Evolutionary conservation across 2,797 vertebrate species (phyloP), one percentile per base, ranked within the genome.

Genomic region (Lithobates sylvaticus): DNA sequence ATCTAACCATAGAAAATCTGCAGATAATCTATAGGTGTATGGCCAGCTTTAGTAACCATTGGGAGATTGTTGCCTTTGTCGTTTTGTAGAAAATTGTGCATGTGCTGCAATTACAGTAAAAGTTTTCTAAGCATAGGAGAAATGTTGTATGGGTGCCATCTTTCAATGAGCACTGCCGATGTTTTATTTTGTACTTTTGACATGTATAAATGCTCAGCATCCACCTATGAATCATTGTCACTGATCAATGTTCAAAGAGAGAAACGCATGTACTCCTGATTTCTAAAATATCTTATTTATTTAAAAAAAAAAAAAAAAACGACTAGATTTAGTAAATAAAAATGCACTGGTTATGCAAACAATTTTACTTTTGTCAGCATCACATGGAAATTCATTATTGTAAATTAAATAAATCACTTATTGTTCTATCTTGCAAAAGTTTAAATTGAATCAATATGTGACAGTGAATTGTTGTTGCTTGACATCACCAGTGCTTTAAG

Each of bases 381-480:
- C 67, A 65, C 27, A 79, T n/a, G 64, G 18, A 79, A 86, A 88
- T 61, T 86, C 71, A 65, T 87, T 68, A 58, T 32, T 39, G 70
- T 84, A 90, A 84, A 83, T 90, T 79, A 88, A 84, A 64, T 86
- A 21, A 84, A 75, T 86, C 89, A 67, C 6, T 0, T 87, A 90
- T 89, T 91, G 86, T 83, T 80, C 84, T 88, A 75, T 84, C 76
- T 84, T 80, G 88, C 34, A 89, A 89, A 89, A 82, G 88, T 81
- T 85, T n/a, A 90, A 92, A 92, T 84, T 76, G 87, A 91, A 93
- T 78, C 86, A 90, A 36, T 64, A 88, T 39, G 34, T 91, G 86
- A 90, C 77, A 89, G 90, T 92, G 91, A 93, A 89, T 89, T 92
- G 90, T 88, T 88, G 90, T 50, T 86, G 83, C 61, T 80, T 93